These are phyloP conservation scores for Heteropelma amictum DNA, from an alignment of 2,888 invertebrate species.

Conservation along the genomic window DNA sequence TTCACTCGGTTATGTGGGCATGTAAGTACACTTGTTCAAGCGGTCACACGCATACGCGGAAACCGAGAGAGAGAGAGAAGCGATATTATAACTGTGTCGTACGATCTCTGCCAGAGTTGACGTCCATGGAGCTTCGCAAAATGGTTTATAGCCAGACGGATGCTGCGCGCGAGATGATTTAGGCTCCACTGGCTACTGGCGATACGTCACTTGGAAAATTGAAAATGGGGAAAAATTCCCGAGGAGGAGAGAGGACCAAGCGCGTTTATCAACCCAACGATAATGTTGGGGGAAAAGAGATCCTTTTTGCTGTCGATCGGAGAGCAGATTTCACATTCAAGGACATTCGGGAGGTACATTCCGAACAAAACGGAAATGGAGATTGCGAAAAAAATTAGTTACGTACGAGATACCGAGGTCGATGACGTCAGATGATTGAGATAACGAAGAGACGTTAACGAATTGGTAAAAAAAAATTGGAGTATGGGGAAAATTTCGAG, in stretches of 20 bases:
- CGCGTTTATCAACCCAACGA: background rate
- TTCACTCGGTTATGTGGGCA: background rate
- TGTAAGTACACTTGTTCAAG: constrained; percentile 2
- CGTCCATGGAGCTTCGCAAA: constrained; percentile 30
- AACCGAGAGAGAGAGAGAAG: background rate
- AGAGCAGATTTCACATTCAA: too few species aligned
- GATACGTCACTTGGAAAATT: constrained; percentile 54
- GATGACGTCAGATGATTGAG: too few species aligned
- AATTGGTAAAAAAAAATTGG: too few species aligned
- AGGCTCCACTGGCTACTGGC: constrained; percentile 46
- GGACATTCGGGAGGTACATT: too few species aligned
- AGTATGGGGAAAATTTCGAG: too few species aligned
- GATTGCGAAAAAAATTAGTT: too few species aligned
- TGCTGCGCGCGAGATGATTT: constrained; percentile 45
- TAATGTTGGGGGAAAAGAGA: too few species aligned
- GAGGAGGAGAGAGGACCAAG: constrained; percentile 7
- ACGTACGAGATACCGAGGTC: too few species aligned
- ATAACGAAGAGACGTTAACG: too few species aligned
- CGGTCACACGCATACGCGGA: background rate
- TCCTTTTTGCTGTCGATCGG: too few species aligned
- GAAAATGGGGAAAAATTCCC: background rate
- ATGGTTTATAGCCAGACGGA: constrained; percentile 52
- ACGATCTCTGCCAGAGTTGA: constrained; percentile 30
- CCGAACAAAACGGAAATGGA: too few species aligned
- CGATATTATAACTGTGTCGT: constrained; percentile 27